phyloP scores from a whole-genome alignment of 2,888 invertebrate genomes.

The Bibio marci region DNA sequence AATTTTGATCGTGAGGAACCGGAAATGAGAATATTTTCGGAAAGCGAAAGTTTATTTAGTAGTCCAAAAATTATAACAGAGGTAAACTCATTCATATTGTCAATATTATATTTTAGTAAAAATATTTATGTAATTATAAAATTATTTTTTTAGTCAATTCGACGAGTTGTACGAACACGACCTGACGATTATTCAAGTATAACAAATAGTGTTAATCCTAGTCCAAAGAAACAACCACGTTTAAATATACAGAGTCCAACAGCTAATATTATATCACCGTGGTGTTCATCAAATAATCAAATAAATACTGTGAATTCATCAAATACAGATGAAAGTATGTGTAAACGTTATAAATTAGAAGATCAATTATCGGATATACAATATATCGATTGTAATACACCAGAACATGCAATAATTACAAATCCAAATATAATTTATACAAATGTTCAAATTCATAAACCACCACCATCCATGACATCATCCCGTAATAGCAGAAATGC shows the following conservation, averaged over 20 bases:
- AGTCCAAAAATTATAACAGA: conserved; percentile 35
- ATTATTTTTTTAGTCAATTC: conserved; percentile 27
- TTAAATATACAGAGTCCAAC: conserved; percentile 30
- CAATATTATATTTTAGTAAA: neutral
- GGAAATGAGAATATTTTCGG: conserved; percentile 77
- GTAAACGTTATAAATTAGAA: conserved; percentile 53
- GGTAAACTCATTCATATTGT: neutral
- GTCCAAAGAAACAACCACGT: conserved; percentile 41
- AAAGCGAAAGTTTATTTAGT: conserved; percentile 55
- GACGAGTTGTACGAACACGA: conserved; percentile 33
- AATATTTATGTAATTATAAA: neutral
- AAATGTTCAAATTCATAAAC: conserved; percentile 27
- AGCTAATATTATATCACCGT: conserved; percentile 10
- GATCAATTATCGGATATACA: conserved; percentile 63
- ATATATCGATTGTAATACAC: conserved; percentile 65
- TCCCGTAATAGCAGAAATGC: conserved; percentile 8
- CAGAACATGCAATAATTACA: conserved; percentile 36
- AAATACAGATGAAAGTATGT: conserved; percentile 30
- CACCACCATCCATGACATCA: conserved; percentile 17
- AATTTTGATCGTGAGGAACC: conserved; percentile 72
- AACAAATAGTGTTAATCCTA: conserved; percentile 37
- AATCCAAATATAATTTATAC: conserved; percentile 22
- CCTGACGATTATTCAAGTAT: conserved; percentile 37
- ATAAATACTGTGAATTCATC: neutral
- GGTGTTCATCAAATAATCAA: conserved; percentile 7